Evolutionary conservation across 2,888 invertebrate genomes (phyloP), one percentile per base, ranked within the genome.

Genomic region (Creontiades dilutus): DNA sequence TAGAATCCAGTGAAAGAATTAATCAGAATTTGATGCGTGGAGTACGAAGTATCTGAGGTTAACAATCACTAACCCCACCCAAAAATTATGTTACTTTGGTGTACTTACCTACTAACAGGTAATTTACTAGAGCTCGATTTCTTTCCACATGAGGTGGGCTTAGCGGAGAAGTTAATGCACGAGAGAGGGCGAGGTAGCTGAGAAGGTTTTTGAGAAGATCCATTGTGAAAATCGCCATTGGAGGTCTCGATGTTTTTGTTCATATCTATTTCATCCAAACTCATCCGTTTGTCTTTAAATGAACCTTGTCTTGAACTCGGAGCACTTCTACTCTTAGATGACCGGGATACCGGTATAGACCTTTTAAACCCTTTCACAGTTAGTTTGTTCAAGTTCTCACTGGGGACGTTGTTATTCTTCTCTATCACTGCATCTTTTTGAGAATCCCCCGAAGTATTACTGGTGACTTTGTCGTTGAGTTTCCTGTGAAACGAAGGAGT

Each of bases 131-230:
- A 48, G 46, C 75, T 90, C 13, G 89, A 11, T 80, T 91, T 91
- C 48, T 88, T 86, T 14, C 75, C 55, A 68, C 23, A 76, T 46
- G 68, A 76, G 52, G 46, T 12, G 14, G 81, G 81, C 19, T 88
- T 80, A 9, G 89, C 52, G 16, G 91, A 81, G 75, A 91, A 89
- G 81, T 85, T 90, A 84, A 91, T 90, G 78, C 91, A 91, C n/a
- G 91, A 91, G 2, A 91, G 89, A 12, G 91, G 91, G 7, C 91
- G 88, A 57, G 91, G 91, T 28, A 91, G 89, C 57, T 91, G 91
- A 19, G 91, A 91, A n/a, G 86, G 90, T 55, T 88, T 90, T 19
- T 37, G 86, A 11, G 80, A 78, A 11, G 76, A 78, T 19, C 14
- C 12, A 12, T 85, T 13, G 46, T 0, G 52, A 5, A 68, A 47